Percentiles rank a stretch among this genome's conserved stretches.
phyloP scores from a whole-genome alignment of 1,140 invertebrate species.

The Drosophila carrolli region DNA sequence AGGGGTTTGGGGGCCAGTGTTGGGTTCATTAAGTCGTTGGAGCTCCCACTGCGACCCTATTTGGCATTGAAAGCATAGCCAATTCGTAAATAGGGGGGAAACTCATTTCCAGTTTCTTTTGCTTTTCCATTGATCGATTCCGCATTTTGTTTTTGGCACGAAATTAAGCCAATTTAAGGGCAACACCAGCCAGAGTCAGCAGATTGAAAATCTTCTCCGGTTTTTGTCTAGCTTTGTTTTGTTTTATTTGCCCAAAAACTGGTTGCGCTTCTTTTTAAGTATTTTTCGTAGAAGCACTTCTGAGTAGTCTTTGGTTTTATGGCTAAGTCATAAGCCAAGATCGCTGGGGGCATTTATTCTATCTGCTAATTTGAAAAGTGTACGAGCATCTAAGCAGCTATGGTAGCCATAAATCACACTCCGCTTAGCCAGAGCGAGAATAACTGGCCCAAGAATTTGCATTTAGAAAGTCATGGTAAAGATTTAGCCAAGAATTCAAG shows the following conservation, averaged over 20 bases:
- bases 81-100: slow-evolving; percentile 63
- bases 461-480: slow-evolving; percentile 59
- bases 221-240: slow-evolving; percentile 12
- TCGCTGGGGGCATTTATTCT: slow-evolving; percentile 46
- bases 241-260: slow-evolving; percentile 21
- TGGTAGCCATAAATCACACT: slow-evolving; percentile 54
- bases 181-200: slow-evolving; percentile 37
- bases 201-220: slow-evolving; percentile 24
- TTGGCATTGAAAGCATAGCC: slow-evolving; percentile 73
- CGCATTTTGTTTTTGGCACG: slow-evolving; percentile 49
- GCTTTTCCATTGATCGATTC: slow-evolving; percentile 56
- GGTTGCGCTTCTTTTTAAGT: slow-evolving; percentile 36
- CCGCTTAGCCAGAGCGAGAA: slow-evolving; percentile 29
- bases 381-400: slow-evolving; percentile 48
- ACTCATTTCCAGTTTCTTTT: slow-evolving; percentile 41
- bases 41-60: slow-evolving; percentile 65
- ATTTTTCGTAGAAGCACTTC: slow-evolving; percentile 34
- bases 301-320: slow-evolving; percentile 11
- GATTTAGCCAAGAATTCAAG: slow-evolving; percentile 28
- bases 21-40: slow-evolving; percentile 50
- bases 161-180: slow-evolving; percentile 70
- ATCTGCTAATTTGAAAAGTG: slow-evolving; percentile 58
- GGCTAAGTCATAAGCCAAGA: slow-evolving; percentile 31
- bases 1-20: slow-evolving; percentile 5
- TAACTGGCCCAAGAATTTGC: slow-evolving; percentile 42